These are phyloP conservation scores for Thymelicus sylvestris DNA, from an alignment of 2,888 invertebrate genomes.

Conservation along the genomic window DNA sequence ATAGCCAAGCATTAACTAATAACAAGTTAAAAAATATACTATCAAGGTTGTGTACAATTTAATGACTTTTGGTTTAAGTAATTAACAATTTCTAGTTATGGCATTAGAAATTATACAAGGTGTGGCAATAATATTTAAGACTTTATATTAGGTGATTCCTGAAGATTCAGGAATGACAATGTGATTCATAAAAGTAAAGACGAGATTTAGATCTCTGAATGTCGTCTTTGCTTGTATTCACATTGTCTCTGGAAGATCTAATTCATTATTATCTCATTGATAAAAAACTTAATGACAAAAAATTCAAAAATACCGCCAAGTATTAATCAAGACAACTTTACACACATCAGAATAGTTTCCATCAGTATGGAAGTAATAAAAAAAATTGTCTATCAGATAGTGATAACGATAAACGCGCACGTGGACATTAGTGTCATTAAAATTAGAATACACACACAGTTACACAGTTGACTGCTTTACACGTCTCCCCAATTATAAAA, in stretches of 20 bases:
- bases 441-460: conserved; percentile 60
- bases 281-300: conserved; percentile 58
- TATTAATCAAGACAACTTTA: conserved; percentile 49
- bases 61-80: neutral
- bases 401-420: conserved; percentile 57
- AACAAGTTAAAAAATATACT: no score
- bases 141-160: no score
- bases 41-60: neutral
- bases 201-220: no score
- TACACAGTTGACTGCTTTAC: conserved; percentile 54
- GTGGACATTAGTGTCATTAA: conserved; percentile 63
- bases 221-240: conserved; percentile 62
- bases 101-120: no score
- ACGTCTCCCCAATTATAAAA: conserved; percentile 55
- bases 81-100: neutral
- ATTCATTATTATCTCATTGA: conserved; percentile 67
- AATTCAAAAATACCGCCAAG: conserved; percentile 25
- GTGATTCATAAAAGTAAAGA: no score
- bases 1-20: no score
- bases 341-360: conserved; percentile 42
- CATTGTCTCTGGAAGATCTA: conserved; percentile 62
- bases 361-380: conserved; percentile 46
- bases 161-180: no score
- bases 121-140: neutral
- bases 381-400: conserved; percentile 60